phyloP scores from a whole-genome alignment of 1,140 invertebrate genomes.

The Drosophila pseudoananassae region DNA sequence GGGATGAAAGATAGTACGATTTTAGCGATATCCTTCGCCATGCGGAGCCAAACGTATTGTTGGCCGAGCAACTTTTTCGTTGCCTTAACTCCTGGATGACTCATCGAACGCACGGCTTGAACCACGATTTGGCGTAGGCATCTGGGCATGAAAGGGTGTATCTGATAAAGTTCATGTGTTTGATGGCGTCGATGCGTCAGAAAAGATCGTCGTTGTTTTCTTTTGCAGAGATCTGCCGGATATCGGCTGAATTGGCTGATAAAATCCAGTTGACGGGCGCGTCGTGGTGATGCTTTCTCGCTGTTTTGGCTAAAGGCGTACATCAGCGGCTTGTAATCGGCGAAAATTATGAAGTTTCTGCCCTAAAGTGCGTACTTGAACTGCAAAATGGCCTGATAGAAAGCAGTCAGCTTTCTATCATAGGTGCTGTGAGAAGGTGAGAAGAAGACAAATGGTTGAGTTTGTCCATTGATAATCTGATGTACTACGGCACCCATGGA shows the following conservation, averaged over 20 bases:
- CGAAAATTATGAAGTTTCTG: not conserved
- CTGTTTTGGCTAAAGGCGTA: no score
- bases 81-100: no score
- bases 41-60: no score
- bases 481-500: no score
- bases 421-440: not conserved
- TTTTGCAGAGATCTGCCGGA: not conserved
- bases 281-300: no score
- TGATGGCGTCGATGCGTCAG: not conserved
- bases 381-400: not conserved
- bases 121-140: no score
- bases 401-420: not conserved
- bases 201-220: not conserved
- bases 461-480: not conserved
- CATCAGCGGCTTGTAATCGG: not conserved
- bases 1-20: no score
- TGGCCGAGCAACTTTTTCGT: no score
- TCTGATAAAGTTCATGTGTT: constrained; percentile 1
- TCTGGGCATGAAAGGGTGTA: not conserved
- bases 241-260: no score
- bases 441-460: not conserved
- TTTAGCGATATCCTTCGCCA: no score
- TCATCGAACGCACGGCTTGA: no score
- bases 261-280: no score
- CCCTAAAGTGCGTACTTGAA: not conserved